Conservation (phyloP, 1,140 invertebrate species). For the Neodiprion lecontei region DNA sequence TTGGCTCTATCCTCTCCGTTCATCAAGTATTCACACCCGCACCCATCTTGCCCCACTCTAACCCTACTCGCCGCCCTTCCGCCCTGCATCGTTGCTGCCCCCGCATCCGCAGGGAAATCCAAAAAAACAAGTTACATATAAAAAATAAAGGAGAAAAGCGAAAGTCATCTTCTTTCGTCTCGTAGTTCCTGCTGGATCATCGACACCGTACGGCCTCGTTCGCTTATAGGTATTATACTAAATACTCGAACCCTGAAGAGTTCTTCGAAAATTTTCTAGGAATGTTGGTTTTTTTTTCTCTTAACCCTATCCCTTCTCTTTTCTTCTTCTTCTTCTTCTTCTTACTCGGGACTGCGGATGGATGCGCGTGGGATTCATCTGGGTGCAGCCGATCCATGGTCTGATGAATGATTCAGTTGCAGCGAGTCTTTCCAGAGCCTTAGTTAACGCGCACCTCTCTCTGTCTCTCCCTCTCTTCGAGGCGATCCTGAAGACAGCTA, state of each 20-base stretch:
- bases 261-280: neutral
- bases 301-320: constrained; percentile 22
- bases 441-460: neutral
- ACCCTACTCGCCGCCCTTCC: constrained; percentile 13
- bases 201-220: neutral
- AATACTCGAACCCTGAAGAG: no score
- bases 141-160: neutral
- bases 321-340: neutral
- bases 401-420: neutral
- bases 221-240: constrained; percentile 5
- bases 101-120: constrained; percentile 36
- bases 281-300: constrained; percentile 15
- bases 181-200: neutral
- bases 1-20: constrained; percentile 37
- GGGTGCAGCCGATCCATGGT: neutral
- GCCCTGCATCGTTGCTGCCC: neutral
- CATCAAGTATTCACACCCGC: constrained; percentile 38
- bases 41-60: constrained; percentile 21
- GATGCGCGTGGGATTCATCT: no score
- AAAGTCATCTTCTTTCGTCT: neutral
- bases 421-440: neutral
- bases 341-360: neutral
- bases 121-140: constrained; percentile 31
- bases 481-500: no score
- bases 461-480: neutral